These are phyloP conservation scores for Apotomis capreana DNA, from an alignment of 2,888 invertebrate species.

Conservation along the genomic window DNA sequence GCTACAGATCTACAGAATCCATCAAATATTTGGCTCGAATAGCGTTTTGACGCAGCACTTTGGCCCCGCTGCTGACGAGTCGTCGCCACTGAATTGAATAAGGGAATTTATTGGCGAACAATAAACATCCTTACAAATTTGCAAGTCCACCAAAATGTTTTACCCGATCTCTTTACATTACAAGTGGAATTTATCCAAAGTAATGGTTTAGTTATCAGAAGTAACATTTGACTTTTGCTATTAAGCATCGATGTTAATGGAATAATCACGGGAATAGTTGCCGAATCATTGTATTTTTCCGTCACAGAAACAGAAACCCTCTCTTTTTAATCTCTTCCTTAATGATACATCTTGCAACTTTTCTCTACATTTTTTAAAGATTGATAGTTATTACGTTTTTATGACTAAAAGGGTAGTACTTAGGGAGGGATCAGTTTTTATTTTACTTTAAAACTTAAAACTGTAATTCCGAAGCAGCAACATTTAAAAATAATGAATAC, in stretches of 20 bases:
- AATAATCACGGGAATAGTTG: slow-evolving; percentile 7
- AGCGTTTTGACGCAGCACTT: slow-evolving; percentile 41
- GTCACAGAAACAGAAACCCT: slow-evolving; percentile 1
- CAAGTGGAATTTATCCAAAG: not conserved
- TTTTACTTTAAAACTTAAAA: too few species aligned
- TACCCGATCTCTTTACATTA: not conserved
- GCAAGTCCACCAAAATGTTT: slow-evolving; percentile 26
- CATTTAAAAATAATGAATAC: not conserved
- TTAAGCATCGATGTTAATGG: not conserved
- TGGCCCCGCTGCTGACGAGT: slow-evolving; percentile 36
- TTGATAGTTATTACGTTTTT: slow-evolving; percentile 12
- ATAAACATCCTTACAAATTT: slow-evolving; percentile 31
- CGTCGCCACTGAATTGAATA: slow-evolving; percentile 33
- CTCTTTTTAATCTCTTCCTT: not conserved
- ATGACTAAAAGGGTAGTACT: not conserved
- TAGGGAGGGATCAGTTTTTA: too few species aligned
- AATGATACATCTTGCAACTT: not conserved
- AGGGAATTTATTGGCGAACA: slow-evolving; percentile 34
- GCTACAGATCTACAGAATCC: slow-evolving; percentile 35
- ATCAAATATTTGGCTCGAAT: slow-evolving; percentile 40
- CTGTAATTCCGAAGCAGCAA: too few species aligned
- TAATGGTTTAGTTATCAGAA: not conserved
- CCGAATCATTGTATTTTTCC: slow-evolving; percentile 20
- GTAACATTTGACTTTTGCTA: not conserved
- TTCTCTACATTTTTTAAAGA: slow-evolving; percentile 7